Conservation (phyloP, 2,797 vertebrate genomes). For the Percopsis omiscomaycus region DNA sequence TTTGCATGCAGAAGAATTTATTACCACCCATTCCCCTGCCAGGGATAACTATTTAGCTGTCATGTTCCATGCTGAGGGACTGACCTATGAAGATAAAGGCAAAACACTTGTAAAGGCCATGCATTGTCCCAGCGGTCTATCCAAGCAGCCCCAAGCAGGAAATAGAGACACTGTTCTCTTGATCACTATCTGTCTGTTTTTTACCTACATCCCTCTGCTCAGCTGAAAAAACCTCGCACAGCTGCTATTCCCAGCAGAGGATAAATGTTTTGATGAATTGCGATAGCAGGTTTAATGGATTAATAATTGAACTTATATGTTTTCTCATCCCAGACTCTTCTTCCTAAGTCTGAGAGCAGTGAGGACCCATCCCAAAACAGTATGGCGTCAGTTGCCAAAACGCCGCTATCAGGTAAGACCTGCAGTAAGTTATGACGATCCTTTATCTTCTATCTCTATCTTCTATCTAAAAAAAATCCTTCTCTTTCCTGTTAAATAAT, state of each 20-base stretch:
- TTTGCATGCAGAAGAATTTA: constrained; percentile 12
- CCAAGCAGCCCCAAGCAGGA: constrained; percentile 26
- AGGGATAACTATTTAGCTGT: constrained; percentile 15
- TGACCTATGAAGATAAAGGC: constrained; percentile 46
- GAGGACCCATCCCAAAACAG: constrained; percentile 59
- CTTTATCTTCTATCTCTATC: neutral
- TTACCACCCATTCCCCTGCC: constrained; percentile 25
- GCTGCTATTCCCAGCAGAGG: constrained; percentile 13
- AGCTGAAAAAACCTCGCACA: constrained; percentile 19
- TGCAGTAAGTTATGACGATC: neutral
- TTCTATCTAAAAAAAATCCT: too few species aligned
- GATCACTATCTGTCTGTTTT: constrained; percentile 58
- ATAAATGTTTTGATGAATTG: neutral
- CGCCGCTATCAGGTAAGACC: constrained; percentile 64
- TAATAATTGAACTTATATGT: constrained; percentile 7
- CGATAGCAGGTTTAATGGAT: neutral
- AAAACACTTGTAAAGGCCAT: constrained; percentile 66
- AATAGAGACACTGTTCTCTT: constrained; percentile 34
- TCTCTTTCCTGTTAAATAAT: too few species aligned
- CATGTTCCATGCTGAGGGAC: constrained; percentile 31
- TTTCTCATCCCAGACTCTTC: constrained; percentile 50
- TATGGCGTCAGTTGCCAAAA: constrained; percentile 68
- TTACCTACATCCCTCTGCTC: constrained; percentile 17
- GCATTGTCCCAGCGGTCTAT: constrained; percentile 52
- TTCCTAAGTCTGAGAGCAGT: constrained; percentile 58